Evolutionary conservation across 2,888 invertebrate species (phyloP), one percentile per base, ranked within the genome.

Genomic region (Hoplodrina blanda): DNA sequence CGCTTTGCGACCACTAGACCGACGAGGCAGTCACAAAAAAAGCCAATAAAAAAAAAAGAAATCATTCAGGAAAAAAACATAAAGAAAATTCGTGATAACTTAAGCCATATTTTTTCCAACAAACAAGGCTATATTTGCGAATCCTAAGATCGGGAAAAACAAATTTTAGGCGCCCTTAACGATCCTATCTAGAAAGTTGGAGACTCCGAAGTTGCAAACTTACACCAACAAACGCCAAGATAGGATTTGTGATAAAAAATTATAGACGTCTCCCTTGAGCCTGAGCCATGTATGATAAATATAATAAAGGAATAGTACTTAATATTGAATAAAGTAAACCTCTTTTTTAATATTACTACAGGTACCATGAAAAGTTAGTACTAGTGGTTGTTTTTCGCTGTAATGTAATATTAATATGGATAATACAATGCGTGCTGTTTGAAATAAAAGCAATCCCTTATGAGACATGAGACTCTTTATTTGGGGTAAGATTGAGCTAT

Each of bases 131-230:
- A 25, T 80, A 59, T 62, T 66, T 62, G 50, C 50, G 57, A 59
- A 75, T 50, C 50, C 57, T 62, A 5, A 60, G 37, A 33, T 19
- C 17, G 54, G 55, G 55, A 55, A 66, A 80, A 74, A 76, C 62
- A 73, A 62, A 74, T 64, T 54, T 64, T 57, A 54, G 76, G 46
- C 67, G 54, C 20, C 53, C 46, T 65, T 80, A 74, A 80, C 76
- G 80, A 76, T 62, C 54, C 33, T 62, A 75, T 75, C 67, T 52
- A 41, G 19, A 66, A 80, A 76, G 56, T 80, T 80, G 15, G 53
- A 49, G 19, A 17, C 57, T 46, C n/a, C 46, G 8, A 37, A 37
- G 37, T 37, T 37, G 37, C 37, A 49, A 62, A 76, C 57, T 62
- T 73, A 33, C 20, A 55, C 25, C 46, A 80, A 54, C 50, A 66